These are phyloP conservation scores for Oceanodroma tethys DNA, from an alignment of 2,113 vertebrate species.

Conservation along the genomic window DNA sequence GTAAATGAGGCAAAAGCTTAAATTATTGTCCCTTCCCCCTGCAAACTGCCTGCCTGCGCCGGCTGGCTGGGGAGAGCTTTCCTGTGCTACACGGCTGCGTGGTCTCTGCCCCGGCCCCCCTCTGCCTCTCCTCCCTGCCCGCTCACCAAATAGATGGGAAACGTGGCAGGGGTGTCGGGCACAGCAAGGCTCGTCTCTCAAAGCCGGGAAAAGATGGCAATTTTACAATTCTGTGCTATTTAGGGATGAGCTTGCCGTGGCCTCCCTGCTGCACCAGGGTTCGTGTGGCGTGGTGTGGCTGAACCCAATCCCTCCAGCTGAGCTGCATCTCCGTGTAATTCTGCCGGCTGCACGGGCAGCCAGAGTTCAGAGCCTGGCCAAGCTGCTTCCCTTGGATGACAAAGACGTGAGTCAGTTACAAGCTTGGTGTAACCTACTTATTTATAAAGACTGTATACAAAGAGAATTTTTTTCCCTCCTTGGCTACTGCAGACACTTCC, in stretches of 20 bases:
- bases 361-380: neutral
- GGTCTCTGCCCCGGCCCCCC: neutral
- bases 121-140: neutral
- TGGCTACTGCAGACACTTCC: neutral
- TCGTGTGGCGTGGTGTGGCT: neutral
- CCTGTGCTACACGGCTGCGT: accelerated
- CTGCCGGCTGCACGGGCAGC: neutral
- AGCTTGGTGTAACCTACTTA: slow-evolving; percentile 8
- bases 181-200: neutral
- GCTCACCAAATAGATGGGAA: neutral
- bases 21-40: neutral
- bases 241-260: neutral
- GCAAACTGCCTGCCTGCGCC: neutral
- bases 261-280: neutral
- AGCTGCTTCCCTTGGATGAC: neutral
- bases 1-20: neutral
- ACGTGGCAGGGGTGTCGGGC: accelerated
- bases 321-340: neutral
- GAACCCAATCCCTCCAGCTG: neutral
- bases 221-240: neutral
- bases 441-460: neutral
- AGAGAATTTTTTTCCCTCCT: neutral
- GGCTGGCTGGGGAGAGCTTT: neutral
- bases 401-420: neutral
- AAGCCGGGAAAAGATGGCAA: neutral